Evolutionary conservation across 2,113 vertebrate species (phyloP).

Genomic region (Melanocharis versteri): DNA sequence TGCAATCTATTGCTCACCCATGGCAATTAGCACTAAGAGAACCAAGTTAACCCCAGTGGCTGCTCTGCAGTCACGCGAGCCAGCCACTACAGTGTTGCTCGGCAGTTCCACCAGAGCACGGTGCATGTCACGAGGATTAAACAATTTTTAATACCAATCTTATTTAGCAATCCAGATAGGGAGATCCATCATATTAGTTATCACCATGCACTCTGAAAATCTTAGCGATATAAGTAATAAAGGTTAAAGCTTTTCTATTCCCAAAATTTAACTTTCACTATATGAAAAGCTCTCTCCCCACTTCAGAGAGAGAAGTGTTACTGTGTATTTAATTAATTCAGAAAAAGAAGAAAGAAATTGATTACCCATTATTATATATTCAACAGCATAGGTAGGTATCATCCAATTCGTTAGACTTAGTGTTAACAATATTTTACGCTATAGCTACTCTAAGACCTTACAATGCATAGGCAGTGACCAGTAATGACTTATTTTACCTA

Average conservation of each 20-base stretch:
- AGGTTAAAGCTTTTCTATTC: neutral
- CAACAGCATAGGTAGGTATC: fast-evolving
- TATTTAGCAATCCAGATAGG: neutral
- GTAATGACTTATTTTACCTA: neutral
- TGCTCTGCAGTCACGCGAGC: neutral
- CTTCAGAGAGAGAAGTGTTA: neutral
- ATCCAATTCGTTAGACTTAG: neutral
- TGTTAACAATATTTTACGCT: neutral
- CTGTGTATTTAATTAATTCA: neutral
- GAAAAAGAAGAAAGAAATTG: neutral
- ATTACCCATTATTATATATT: neutral
- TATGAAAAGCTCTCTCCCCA: neutral
- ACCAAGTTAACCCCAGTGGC: neutral
- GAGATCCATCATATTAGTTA: neutral
- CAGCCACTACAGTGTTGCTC: neutral
- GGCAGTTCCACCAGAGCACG: neutral
- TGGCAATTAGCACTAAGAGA: neutral
- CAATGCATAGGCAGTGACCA: neutral
- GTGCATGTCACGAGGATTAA: neutral
- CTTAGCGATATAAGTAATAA: neutral
- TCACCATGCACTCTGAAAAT: neutral
- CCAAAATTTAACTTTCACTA: neutral
- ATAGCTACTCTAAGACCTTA: neutral
- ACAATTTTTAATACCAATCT: neutral
- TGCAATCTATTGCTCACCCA: neutral